Base-by-base conservation (phyloP, 2,797 vertebrate genomes). In the Pristis pectinata region DNA sequence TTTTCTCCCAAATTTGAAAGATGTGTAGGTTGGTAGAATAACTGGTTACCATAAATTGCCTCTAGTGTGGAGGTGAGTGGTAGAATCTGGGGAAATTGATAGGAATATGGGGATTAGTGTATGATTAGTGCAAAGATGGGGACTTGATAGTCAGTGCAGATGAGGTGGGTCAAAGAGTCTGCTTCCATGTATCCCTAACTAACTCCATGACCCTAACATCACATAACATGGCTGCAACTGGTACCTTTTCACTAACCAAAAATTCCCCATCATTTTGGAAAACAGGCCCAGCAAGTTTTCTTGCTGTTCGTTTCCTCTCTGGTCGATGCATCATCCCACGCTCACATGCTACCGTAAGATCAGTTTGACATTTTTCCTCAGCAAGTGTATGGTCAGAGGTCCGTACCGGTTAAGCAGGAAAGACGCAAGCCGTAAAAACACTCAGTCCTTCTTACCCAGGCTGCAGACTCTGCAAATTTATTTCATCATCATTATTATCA, bases 381-480 rank as follows among this genome's bases (percentile, higher is more conserved):
- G 85, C 34, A 19, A 53, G 13, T 64, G 89, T 89, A 34, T 89
- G 56, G 59, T 22, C 64, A 67, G 17, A 22, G 64, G 49, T n/a
- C 56, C 89, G 56, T 4, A 7, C 13, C 30, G 34, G n/a, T 10
- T n/a, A 56, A 64, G 59, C 30, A 34, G 30, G 2, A n/a, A 37
- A 61, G 56, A 56, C 61, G 34, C 85, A 89, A n/a, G 1, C 49
- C 49, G 49, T 4, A 49, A 49, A 49, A 49, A 49, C 49, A 49
- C 3, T 1, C 49, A 49, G 49, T 49, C 49, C 49, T 44, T 34
- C 4, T 34, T 10, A 34, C 85, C n/a, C 34, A 37, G 85, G 34
- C 85, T 64, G 56, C 59, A 56, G 85, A 61, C 85, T 61, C 17
- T 89, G 85, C 59, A 89, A 89, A 64, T 89, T 34, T 64, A 89